Conservation (phyloP, 1,140 invertebrate genomes). For the Periplaneta americana region DNA sequence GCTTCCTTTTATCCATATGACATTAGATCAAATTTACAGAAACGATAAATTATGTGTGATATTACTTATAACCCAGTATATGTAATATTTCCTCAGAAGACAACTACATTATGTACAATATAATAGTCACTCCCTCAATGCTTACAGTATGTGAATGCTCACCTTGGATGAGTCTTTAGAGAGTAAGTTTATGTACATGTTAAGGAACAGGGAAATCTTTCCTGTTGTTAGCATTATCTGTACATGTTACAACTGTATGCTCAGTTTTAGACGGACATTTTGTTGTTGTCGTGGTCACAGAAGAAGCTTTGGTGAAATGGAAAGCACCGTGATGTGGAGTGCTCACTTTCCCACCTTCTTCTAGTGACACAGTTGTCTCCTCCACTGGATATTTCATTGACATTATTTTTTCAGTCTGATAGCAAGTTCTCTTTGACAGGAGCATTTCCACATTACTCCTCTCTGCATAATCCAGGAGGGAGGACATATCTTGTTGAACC, state of each 20-base stretch:
- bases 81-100: no score
- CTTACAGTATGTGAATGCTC: no score
- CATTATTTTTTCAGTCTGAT: background rate
- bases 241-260: background rate
- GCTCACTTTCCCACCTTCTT: background rate
- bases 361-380: background rate
- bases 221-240: background rate
- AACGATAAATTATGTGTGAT: no score
- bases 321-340: background rate
- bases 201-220: background rate
- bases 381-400: background rate
- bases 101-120: no score
- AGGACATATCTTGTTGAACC: background rate
- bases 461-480: background rate
- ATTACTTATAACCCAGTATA: no score
- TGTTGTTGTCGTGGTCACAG: background rate
- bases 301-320: background rate
- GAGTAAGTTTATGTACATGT: no score
- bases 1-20: no score
- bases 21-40: no score
- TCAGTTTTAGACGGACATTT: background rate
- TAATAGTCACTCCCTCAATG: no score
- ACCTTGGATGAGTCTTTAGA: no score
- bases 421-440: background rate
- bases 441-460: background rate